Conservation (phyloP, 2,113 vertebrate genomes). For the Otolemur garnettii region DNA sequence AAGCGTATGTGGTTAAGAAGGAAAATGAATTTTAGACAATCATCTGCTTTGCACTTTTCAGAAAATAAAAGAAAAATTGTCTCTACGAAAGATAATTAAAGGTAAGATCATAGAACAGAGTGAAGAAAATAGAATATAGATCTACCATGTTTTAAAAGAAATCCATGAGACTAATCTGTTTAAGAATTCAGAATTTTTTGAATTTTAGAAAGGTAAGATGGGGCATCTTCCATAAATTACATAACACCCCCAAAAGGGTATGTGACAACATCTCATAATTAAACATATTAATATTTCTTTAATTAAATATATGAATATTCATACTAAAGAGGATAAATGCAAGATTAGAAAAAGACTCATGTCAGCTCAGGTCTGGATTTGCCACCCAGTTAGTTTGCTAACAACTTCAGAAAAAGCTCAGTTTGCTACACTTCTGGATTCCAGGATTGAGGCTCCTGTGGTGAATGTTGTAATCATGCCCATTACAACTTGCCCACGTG, state of each 20-base stretch:
- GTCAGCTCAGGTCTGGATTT: slow-evolving; percentile 23
- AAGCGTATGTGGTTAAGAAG: background rate
- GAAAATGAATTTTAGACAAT: slow-evolving; percentile 46
- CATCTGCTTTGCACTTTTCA: slow-evolving; percentile 30
- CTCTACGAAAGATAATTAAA: slow-evolving; percentile 34
- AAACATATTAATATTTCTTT: slow-evolving; percentile 77
- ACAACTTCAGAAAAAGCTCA: slow-evolving; percentile 3
- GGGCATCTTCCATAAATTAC: slow-evolving; percentile 81
- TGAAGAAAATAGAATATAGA: background rate
- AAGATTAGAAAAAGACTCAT: slow-evolving; percentile 63
- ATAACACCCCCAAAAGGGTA: slow-evolving; percentile 71
- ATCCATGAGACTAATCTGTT: slow-evolving; percentile 50
- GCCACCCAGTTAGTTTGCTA: slow-evolving; percentile 47
- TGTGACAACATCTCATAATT: slow-evolving; percentile 72
- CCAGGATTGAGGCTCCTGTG: background rate
- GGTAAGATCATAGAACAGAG: background rate
- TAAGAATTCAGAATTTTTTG: slow-evolving; percentile 72
- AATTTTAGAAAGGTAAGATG: slow-evolving; percentile 72
- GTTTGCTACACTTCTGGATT: background rate
- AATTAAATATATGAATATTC: slow-evolving; percentile 78
- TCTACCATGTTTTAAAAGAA: slow-evolving; percentile 41
- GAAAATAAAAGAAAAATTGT: slow-evolving; percentile 37
- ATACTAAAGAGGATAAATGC: slow-evolving; percentile 59
- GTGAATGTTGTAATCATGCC: no score
- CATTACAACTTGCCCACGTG: background rate